Evolutionary conservation across 2,888 invertebrate species (phyloP), one percentile per base, ranked within the genome.

Genomic region (Cheilosia impressa): DNA sequence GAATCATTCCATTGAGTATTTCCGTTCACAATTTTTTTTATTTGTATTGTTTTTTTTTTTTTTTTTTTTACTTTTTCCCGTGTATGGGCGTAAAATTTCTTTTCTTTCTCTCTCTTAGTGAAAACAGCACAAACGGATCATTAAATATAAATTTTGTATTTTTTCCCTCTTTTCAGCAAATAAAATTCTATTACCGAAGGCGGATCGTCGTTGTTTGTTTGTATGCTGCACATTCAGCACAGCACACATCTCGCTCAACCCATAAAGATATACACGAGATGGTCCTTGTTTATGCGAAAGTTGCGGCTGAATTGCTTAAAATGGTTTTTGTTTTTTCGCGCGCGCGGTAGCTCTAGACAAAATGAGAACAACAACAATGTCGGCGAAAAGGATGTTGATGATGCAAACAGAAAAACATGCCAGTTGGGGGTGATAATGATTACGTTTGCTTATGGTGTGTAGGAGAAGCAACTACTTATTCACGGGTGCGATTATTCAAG

Each of bases 371-470:
- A 58, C n/a, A 57, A 58, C 10, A 22, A 53, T 15, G 10, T 38
- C 19, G 47, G 63, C 53, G 58, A 58, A 53, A 57, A 17, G 47
- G 63, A 52, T 50, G 77, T 27, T 60, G 72, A 62, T 83, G 82
- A 83, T 83, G 78, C 82, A 66, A 78, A 41, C 41, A n/a, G 17
- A 65, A 50, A 76, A 75, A 71, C 80, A 79, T 84, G 80, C 55
- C 80, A 71, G 84, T 43, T 75, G 75, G 80, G 84, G 84, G 62
- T 55, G 65, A 71, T 71, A 19, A 55, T 65, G 60, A 79, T 58
- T 27, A 62, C 22, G 52, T 6, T 17, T 4, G 41, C 10, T 60
- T n/a, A 41, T 45, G 19, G 27, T 24, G 27, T 34, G 50, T 62
- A 31, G 15, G 24, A 47, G 24, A 27, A 27, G 47, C 22, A 24